These are phyloP conservation scores for Gobio occitaniae DNA, from an alignment of 2,797 vertebrate genomes.

Conservation along the genomic window DNA sequence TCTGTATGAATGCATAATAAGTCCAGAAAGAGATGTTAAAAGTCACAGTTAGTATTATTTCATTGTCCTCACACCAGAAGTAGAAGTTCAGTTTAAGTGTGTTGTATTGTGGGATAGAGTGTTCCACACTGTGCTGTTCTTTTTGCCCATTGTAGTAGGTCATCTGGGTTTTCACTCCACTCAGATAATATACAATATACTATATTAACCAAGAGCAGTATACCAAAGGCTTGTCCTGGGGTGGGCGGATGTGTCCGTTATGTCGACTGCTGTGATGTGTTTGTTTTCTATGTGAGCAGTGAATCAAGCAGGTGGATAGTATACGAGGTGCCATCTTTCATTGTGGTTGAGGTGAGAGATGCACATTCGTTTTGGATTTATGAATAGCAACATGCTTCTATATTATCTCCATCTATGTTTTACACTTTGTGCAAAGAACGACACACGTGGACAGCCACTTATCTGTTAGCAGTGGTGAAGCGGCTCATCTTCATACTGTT, in stretches of 20 bases:
- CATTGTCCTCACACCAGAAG: not conserved
- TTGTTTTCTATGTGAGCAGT: not conserved
- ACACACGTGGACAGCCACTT: not conserved
- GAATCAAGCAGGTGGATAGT: conserved; percentile 54
- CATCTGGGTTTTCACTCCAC: not conserved
- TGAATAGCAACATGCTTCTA: conserved; percentile 28
- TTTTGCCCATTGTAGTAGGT: not conserved
- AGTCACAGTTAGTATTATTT: not conserved
- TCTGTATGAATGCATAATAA: not conserved
- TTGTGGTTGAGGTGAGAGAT: conserved; percentile 42
- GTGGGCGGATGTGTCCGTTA: not conserved
- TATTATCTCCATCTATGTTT: conserved; percentile 20
- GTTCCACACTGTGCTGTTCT: not conserved
- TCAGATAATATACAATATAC: not conserved
- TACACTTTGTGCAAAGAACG: not conserved
- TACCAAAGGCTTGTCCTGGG: not conserved
- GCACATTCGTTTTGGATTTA: conserved; percentile 25
- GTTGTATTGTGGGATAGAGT: conserved; percentile 3
- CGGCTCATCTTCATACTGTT: not conserved
- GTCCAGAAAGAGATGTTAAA: not conserved
- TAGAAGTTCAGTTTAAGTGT: not conserved
- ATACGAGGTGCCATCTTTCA: conserved; percentile 49
- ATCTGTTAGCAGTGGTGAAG: not conserved
- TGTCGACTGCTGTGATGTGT: conserved; percentile 2
- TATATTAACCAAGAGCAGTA: not conserved